These are phyloP conservation scores for Elysia chlorotica DNA, from an alignment of 1,140 invertebrate species.

Conservation along the genomic window DNA sequence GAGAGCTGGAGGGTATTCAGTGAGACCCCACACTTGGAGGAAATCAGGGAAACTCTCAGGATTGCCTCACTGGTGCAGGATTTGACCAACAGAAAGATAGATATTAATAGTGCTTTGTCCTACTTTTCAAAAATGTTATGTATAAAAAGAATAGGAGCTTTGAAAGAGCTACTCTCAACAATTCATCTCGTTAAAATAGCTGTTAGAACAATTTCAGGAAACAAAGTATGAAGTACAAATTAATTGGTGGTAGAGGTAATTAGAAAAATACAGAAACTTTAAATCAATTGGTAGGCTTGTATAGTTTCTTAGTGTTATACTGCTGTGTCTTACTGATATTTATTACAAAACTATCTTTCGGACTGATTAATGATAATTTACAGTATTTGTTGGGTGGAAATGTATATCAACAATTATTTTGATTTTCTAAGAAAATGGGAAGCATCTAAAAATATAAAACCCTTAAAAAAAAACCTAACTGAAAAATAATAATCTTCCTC, in stretches of 20 bases:
- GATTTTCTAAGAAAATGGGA: neutral
- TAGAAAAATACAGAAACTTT: too few relatives aligned
- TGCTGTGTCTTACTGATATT: neutral
- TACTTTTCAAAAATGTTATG: too few relatives aligned
- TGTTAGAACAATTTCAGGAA: too few relatives aligned
- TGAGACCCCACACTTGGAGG: neutral
- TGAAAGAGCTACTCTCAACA: too few relatives aligned
- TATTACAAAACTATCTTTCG: neutral
- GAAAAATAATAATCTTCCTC: neutral
- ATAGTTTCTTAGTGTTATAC: neutral
- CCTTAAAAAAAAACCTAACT: neutral
- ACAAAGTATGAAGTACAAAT: too few relatives aligned
- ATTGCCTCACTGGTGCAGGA: neutral
- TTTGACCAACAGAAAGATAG: too few relatives aligned
- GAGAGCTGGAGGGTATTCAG: conserved; percentile 10
- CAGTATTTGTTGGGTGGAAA: neutral
- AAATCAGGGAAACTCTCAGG: neutral
- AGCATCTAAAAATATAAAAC: neutral
- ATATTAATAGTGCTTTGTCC: too few relatives aligned
- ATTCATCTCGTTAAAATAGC: too few relatives aligned
- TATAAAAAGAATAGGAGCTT: too few relatives aligned
- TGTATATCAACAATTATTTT: neutral
- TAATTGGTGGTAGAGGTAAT: too few relatives aligned
- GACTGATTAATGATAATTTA: neutral
- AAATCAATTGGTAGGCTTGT: neutral